phyloP scores from a whole-genome alignment of 2,797 vertebrate species.

The Phataginus tricuspis region DNA sequence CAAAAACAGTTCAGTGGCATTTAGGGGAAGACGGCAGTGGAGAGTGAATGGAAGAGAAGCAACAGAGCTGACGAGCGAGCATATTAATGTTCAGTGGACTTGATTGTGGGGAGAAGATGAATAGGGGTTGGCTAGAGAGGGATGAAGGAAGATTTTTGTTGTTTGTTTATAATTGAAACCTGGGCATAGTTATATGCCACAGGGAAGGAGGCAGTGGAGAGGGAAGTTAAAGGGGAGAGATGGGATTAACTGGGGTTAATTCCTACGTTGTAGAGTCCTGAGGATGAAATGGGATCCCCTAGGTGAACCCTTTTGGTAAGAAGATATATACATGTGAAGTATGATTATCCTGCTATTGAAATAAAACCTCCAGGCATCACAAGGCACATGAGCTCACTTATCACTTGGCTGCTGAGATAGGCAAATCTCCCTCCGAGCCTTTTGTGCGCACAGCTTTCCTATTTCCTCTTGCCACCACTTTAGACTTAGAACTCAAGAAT shows the following conservation, averaged over 20 bases:
- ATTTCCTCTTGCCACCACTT: slow-evolving; percentile 58
- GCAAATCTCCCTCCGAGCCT: slow-evolving; percentile 25
- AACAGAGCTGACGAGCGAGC: background rate
- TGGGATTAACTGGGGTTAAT: slow-evolving; percentile 44
- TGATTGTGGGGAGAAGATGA: background rate
- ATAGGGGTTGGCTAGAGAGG: background rate
- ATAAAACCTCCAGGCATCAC: background rate
- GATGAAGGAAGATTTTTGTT: background rate
- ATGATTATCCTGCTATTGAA: slow-evolving; percentile 51
- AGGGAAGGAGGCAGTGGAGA: background rate
- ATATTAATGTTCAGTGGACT: background rate
- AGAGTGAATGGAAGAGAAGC: background rate
- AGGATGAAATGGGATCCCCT: slow-evolving; percentile 46
- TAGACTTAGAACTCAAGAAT: slow-evolving; percentile 7
- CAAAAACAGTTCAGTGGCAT: background rate
- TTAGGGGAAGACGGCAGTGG: too few species aligned
- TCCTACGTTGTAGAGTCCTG: background rate
- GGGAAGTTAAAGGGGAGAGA: slow-evolving; percentile 28
- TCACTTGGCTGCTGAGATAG: background rate
- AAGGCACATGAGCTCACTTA: slow-evolving; percentile 63
- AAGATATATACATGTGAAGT: background rate
- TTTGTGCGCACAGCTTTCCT: slow-evolving; percentile 11
- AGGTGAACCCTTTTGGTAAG: slow-evolving; percentile 45
- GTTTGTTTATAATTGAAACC: background rate
- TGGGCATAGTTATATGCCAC: background rate